These are phyloP conservation scores for Ectemnius cavifrons DNA, from an alignment of 2,888 invertebrate genomes.

Conservation along the genomic window DNA sequence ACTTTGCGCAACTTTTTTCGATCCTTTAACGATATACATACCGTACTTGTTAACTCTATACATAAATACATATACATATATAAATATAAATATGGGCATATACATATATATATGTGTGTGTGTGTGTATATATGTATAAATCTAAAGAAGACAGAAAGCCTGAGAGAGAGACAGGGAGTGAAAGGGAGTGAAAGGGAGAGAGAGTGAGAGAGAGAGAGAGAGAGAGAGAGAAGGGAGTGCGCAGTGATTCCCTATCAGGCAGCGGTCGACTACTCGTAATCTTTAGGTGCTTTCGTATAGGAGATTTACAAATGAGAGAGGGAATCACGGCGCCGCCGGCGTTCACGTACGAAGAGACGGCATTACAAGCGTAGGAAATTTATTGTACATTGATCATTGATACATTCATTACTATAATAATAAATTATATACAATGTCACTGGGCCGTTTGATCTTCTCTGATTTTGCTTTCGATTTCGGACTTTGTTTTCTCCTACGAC, in stretches of 20 bases:
- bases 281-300: neutral
- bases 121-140: conserved; percentile 17
- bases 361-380: conserved; percentile 75
- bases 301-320: conserved; percentile 15
- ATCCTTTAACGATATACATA: conserved; percentile 64
- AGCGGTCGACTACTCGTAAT: conserved; percentile 12
- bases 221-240: conserved; percentile 5
- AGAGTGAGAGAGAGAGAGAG: neutral
- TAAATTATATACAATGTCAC: conserved; percentile 77
- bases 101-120: conserved; percentile 25
- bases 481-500: neutral
- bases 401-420: conserved; percentile 76
- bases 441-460: conserved; percentile 51
- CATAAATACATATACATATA: conserved; percentile 36
- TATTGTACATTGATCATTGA: conserved; percentile 78
- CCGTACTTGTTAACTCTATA: conserved; percentile 68
- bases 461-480: conserved; percentile 58
- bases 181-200: conserved; percentile 19
- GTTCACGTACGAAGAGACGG: conserved; percentile 60
- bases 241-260: conserved; percentile 53
- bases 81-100: conserved; percentile 22
- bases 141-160: conserved; percentile 37
- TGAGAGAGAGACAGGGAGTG: too few species aligned
- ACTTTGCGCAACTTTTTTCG: conserved; percentile 65
- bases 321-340: conserved; percentile 45